Conservation (phyloP, 2,113 vertebrate species). For the Ursus arctos region DNA sequence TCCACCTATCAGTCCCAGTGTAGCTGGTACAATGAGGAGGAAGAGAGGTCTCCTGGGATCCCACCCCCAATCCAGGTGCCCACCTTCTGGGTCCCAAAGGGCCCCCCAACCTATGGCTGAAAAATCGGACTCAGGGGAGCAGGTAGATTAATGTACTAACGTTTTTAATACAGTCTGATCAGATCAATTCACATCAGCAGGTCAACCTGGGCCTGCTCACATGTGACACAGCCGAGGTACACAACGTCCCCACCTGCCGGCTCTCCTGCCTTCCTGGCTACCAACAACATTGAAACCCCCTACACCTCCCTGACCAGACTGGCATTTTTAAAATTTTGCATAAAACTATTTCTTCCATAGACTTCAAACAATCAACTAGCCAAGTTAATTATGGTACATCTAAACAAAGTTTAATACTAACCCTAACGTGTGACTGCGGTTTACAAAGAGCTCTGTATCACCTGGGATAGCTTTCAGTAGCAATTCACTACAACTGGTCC, state of each 20-base stretch:
- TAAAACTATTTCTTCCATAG: constrained; percentile 91
- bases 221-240: constrained; percentile 83
- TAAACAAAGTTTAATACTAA: constrained; percentile 90
- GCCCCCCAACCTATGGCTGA: constrained; percentile 47
- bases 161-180: constrained; percentile 91
- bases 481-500: constrained; percentile 91
- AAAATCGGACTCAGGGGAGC: constrained; percentile 86
- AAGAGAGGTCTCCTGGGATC: background rate
- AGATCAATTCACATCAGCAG: constrained; percentile 86
- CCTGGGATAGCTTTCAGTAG: constrained; percentile 91
- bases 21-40: background rate
- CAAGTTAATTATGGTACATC: constrained; percentile 91
- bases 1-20: background rate
- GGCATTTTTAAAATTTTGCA: constrained; percentile 81
- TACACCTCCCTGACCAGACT: constrained; percentile 85
- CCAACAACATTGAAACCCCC: constrained; percentile 77
- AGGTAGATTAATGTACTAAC: constrained; percentile 88
- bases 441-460: constrained; percentile 90
- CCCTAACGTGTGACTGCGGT: constrained; percentile 91
- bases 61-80: background rate
- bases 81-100: background rate
- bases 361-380: constrained; percentile 90
- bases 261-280: constrained; percentile 73
- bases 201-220: constrained; percentile 85
- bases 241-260: constrained; percentile 75